Conservation (phyloP, 1,140 invertebrate genomes). For the Apis dorsata region DNA sequence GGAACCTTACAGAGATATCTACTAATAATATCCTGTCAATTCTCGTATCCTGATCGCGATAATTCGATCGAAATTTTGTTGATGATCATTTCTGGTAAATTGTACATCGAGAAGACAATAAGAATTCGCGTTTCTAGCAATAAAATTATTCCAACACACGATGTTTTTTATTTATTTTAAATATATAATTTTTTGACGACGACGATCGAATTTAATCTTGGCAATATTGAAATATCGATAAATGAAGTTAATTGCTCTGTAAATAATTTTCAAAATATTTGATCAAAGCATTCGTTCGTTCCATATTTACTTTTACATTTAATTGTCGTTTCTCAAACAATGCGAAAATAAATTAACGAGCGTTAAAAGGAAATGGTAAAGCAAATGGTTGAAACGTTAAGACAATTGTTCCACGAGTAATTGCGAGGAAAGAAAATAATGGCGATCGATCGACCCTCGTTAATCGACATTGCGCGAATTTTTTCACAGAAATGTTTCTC, state of each 20-base stretch:
- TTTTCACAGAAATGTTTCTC: background rate
- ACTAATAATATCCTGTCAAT: constrained; percentile 9
- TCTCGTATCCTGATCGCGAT: background rate
- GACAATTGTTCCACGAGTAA: constrained; percentile 23
- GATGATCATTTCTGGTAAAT: background rate
- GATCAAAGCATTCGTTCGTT: background rate
- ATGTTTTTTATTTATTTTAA: too few species aligned
- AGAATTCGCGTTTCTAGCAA: background rate
- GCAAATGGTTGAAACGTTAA: background rate
- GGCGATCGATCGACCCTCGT: constrained; percentile 30
- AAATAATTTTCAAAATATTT: background rate
- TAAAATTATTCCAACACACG: too few species aligned
- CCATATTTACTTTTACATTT: background rate
- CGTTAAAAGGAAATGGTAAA: background rate
- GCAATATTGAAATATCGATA: background rate
- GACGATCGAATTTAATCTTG: too few species aligned
- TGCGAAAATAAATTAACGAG: background rate
- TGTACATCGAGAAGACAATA: background rate
- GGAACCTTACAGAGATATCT: background rate
- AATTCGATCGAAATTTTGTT: background rate
- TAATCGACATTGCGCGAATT: background rate
- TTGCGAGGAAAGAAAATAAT: constrained; percentile 3
- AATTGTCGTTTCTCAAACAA: background rate
- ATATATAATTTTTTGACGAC: too few species aligned
- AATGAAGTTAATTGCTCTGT: too few species aligned